phyloP scores from a whole-genome alignment of 2,888 invertebrate species.

The Lagria hirta region DNA sequence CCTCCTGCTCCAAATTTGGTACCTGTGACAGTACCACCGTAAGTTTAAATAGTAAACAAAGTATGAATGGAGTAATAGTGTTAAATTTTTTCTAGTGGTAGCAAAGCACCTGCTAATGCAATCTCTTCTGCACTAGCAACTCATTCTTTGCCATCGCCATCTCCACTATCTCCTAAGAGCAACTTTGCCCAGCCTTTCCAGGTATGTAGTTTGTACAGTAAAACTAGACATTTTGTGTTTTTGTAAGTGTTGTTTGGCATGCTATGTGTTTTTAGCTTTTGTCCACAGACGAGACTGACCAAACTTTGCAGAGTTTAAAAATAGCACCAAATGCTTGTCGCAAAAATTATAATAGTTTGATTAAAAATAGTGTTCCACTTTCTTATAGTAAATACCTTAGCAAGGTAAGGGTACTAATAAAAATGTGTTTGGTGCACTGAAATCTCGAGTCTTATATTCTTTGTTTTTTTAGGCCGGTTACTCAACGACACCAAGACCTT shows the following conservation, averaged over 20 bases:
- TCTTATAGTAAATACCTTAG: constrained; percentile 45
- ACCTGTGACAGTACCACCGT: constrained; percentile 81
- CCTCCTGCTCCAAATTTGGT: constrained; percentile 75
- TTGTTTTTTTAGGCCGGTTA: constrained; percentile 27
- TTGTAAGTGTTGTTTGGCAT: constrained; percentile 28
- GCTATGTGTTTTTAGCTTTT: constrained; percentile 28
- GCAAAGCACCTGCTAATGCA: constrained; percentile 70
- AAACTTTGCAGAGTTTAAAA: constrained; percentile 39
- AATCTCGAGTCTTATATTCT: constrained; percentile 1
- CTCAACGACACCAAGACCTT: constrained; percentile 62
- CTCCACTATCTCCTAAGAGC: constrained; percentile 64
- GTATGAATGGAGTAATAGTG: constrained; percentile 1
- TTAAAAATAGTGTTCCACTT: constrained; percentile 43
- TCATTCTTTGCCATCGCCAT: constrained; percentile 55
- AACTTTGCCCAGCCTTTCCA: constrained; percentile 67
- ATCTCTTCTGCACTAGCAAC: constrained; percentile 72
- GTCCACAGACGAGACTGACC: constrained; percentile 37
- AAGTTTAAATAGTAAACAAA: constrained; percentile 54
- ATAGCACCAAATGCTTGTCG: constrained; percentile 30
- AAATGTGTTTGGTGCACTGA: constrained; percentile 27
- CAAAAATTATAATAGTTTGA: constrained; percentile 34
- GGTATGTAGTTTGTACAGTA: too few species aligned
- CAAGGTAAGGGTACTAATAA: constrained; percentile 38
- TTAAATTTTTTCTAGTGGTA: constrained; percentile 58
- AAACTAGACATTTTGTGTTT: too few species aligned